phyloP scores from a whole-genome alignment of 2,113 vertebrate species.

The Dipodomys ordii region DNA sequence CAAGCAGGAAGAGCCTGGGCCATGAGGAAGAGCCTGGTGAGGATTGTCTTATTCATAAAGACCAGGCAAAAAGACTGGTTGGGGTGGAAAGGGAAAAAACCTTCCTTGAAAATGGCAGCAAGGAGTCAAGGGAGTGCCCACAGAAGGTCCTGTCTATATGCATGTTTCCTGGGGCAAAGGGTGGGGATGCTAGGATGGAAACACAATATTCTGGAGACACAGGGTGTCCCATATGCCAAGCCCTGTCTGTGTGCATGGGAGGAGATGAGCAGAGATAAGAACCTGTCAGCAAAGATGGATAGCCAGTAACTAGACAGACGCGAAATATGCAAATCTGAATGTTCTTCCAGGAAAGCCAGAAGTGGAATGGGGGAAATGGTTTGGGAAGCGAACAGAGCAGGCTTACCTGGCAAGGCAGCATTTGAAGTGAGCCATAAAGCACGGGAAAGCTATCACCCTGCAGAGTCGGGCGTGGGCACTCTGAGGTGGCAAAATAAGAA shows the following conservation, averaged over 20 bases:
- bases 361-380: accelerated
- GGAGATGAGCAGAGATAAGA: background rate
- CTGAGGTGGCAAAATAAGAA: background rate
- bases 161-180: accelerated
- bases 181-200: background rate
- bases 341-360: background rate
- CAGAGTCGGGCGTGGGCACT: background rate
- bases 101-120: background rate
- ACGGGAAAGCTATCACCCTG: background rate
- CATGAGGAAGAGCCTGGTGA: background rate
- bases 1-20: accelerated
- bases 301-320: background rate
- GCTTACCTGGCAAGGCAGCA: background rate
- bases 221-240: background rate
- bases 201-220: background rate
- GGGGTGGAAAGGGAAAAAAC: background rate
- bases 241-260: background rate
- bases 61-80: background rate
- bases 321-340: background rate
- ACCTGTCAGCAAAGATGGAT: background rate
- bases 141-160: background rate
- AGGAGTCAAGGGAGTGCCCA: background rate
- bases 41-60: background rate
- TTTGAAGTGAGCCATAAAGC: background rate
- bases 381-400: background rate